Conservation (phyloP, 2,888 invertebrate genomes). For the Phyllotreta cruciferae region DNA sequence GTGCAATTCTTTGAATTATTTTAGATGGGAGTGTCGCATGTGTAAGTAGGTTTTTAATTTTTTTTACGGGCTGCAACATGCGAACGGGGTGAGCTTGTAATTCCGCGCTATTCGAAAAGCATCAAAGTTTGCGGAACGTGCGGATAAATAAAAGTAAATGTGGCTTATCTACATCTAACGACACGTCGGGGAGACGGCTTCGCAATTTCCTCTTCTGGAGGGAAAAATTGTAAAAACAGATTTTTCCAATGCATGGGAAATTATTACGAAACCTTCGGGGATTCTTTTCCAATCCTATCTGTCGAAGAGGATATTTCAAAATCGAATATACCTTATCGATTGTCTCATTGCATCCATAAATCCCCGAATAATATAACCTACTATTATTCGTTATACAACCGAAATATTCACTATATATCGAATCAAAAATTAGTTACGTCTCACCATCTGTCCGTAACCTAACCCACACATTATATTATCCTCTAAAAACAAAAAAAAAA, state of each 20-base stretch:
- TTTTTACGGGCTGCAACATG: background rate
- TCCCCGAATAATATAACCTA: background rate
- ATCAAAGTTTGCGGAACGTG: conserved; percentile 37
- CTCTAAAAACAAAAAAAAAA: too few species aligned
- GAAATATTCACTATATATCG: background rate
- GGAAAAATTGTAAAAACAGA: conserved; percentile 21
- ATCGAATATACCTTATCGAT: conserved; percentile 1
- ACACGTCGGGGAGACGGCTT: conserved; percentile 27
- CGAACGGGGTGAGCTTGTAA: background rate
- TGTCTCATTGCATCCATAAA: background rate
- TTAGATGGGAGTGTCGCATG: conserved; percentile 14
- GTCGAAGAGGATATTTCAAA: conserved; percentile 16
- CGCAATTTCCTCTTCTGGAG: conserved; percentile 20
- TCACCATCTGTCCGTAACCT: too few species aligned
- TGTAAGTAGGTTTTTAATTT: conserved; percentile 6
- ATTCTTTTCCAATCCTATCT: conserved; percentile 13
- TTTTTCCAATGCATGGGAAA: conserved; percentile 19
- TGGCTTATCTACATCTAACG: conserved; percentile 32
- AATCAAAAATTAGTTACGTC: too few species aligned
- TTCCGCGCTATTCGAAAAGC: conserved; percentile 14
- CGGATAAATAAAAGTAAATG: conserved; percentile 35
- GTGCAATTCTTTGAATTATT: conserved; percentile 7
- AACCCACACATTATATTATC: too few species aligned
- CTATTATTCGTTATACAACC: background rate
- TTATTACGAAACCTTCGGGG: conserved; percentile 15